Percentiles rank a stretch among this genome's conserved stretches.
Conservation (phyloP, 2,888 invertebrate genomes). For the Tenthredo mesomela region DNA sequence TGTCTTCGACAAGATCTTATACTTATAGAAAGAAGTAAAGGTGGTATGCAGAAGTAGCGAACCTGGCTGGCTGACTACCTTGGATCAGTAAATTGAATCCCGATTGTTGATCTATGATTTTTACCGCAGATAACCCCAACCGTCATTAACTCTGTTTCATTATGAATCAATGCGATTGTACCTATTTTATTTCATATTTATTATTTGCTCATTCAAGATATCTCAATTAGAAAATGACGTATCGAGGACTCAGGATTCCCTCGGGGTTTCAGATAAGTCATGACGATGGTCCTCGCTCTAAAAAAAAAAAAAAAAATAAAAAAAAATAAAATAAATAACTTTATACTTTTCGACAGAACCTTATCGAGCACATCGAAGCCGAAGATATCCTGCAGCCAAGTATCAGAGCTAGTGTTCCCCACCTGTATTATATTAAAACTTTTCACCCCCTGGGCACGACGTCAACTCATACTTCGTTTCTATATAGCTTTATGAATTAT, state of each 20-base stretch:
- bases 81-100: not conserved
- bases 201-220: not conserved
- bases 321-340: not conserved
- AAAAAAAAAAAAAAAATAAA: not conserved
- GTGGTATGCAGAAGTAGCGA: not conserved
- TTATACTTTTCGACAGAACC: not conserved
- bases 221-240: not conserved
- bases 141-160: not conserved
- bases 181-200: not conserved
- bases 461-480: not conserved
- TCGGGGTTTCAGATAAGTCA: not conserved
- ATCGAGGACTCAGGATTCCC: constrained; percentile 9
- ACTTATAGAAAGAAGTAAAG: not conserved
- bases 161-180: not conserved
- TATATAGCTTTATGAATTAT: not conserved
- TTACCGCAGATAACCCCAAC: not conserved
- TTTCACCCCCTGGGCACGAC: constrained; percentile 28
- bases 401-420: not conserved
- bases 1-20: not conserved
- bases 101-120: not conserved
- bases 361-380: not conserved
- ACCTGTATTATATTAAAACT: constrained; percentile 43
- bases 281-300: not conserved
- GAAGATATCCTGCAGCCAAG: not conserved
- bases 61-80: not conserved